Percentiles rank a stretch among this genome's conserved stretches.
Evolutionary conservation across 2,113 vertebrate species (phyloP).

Genomic region (Salminus brasiliensis): DNA sequence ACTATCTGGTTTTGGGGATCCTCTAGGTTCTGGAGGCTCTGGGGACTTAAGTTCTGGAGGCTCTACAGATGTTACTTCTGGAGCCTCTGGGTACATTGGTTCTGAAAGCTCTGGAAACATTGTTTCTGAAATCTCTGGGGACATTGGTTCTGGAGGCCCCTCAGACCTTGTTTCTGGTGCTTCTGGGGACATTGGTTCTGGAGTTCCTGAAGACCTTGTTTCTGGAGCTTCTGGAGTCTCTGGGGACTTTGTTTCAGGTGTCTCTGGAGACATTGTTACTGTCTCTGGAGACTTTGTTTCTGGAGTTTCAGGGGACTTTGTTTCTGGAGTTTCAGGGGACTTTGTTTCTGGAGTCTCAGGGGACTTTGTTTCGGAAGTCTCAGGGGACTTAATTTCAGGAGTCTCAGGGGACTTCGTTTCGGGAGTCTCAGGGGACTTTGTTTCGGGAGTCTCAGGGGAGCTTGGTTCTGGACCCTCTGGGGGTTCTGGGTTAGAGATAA

Average conservation of each 20-base stretch:
- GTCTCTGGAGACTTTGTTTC: constrained; percentile 48
- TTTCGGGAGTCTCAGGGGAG: too few species aligned
- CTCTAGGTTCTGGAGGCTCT: constrained; percentile 46
- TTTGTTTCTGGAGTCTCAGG: too few species aligned
- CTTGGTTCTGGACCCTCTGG: constrained; percentile 49
- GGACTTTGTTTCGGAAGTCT: too few species aligned
- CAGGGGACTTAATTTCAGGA: too few species aligned
- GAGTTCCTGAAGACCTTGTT: constrained; percentile 47
- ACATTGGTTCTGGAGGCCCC: constrained; percentile 1
- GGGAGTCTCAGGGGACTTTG: too few species aligned
- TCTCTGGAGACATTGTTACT: constrained; percentile 48
- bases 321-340: too few species aligned
- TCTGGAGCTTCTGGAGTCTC: constrained; percentile 62
- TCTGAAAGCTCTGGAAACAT: constrained; percentile 65
- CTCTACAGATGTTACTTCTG: constrained; percentile 52
- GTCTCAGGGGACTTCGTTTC: too few species aligned
- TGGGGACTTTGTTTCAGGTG: constrained; percentile 45
- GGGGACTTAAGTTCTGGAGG: constrained; percentile 59
- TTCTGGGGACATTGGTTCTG: constrained; percentile 57
- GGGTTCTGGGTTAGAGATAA: constrained; percentile 57
- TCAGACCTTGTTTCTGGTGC: constrained; percentile 37
- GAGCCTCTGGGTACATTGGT: constrained; percentile 62
- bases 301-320: constrained; percentile 53
- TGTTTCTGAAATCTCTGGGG: constrained; percentile 44
- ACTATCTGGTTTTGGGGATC: neutral